These are phyloP conservation scores for Bolborhynchus lineola DNA, from an alignment of 2,113 vertebrate species.

Conservation along the genomic window DNA sequence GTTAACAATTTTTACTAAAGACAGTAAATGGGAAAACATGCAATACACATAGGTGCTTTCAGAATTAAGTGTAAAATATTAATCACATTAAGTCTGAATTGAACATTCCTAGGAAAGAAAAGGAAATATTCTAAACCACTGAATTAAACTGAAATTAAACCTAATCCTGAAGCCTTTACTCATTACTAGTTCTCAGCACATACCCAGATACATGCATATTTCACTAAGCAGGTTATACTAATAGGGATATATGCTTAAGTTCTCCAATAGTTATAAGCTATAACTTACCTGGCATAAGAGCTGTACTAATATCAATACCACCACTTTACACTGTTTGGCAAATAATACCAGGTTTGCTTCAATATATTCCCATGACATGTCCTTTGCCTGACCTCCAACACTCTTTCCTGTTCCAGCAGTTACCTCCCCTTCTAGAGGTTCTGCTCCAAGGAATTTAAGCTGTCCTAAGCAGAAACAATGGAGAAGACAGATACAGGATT, in stretches of 20 bases:
- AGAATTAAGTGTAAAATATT: neutral
- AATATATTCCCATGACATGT: slow-evolving; percentile 79
- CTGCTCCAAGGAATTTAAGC: slow-evolving; percentile 78
- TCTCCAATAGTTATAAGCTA: neutral
- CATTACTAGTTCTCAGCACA: neutral
- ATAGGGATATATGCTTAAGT: neutral
- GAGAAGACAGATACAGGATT: neutral
- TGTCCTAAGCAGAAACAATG: slow-evolving; percentile 62
- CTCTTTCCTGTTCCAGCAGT: slow-evolving; percentile 75
- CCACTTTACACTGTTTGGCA: slow-evolving; percentile 74
- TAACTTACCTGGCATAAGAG: neutral
- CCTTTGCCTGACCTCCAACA: slow-evolving; percentile 77
- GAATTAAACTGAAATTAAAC: neutral
- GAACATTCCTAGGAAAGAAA: neutral
- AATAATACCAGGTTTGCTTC: slow-evolving; percentile 78
- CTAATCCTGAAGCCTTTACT: neutral
- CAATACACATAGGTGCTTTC: neutral
- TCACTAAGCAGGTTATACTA: neutral
- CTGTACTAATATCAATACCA: slow-evolving; percentile 72
- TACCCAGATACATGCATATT: neutral
- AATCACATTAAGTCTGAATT: neutral
- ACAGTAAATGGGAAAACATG: neutral
- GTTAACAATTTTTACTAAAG: neutral
- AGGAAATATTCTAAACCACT: neutral
- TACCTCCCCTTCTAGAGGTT: slow-evolving; percentile 73